Evolutionary conservation across 2,113 vertebrate species (phyloP).

Genomic region (Apodemus sylvaticus): DNA sequence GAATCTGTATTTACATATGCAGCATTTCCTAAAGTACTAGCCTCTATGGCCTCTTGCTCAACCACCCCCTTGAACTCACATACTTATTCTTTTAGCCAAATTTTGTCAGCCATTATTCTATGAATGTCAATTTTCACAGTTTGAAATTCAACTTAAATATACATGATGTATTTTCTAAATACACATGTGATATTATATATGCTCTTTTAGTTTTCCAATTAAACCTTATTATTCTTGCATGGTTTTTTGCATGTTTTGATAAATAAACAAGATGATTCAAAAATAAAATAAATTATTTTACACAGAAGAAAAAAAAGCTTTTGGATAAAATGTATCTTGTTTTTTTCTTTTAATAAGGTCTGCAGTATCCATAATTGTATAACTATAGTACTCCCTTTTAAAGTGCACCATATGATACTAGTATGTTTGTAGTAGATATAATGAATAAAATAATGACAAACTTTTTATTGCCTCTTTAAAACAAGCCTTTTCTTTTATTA

Average conservation of each 20-base stretch:
- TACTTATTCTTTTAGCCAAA: neutral
- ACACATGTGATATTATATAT: neutral
- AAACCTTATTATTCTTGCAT: neutral
- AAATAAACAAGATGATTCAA: neutral
- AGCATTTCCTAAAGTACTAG: neutral
- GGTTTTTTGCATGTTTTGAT: neutral
- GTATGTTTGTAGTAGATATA: neutral
- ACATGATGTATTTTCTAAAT: neutral
- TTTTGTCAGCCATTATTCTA: neutral
- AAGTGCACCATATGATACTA: neutral
- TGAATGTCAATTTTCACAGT: neutral
- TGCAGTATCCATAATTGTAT: neutral
- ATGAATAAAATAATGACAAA: neutral
- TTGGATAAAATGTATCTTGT: neutral
- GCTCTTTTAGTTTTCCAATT: neutral
- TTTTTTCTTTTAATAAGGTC: neutral
- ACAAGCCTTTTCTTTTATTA: neutral
- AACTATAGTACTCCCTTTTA: neutral
- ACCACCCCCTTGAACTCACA: neutral
- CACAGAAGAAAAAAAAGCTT: neutral
- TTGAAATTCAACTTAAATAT: neutral
- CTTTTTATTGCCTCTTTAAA: neutral
- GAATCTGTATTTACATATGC: neutral
- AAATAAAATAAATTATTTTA: neutral
- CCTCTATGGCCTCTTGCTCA: neutral